Conservation (phyloP, 2,797 vertebrate species). For the Cyprinodon diabolis region DNA sequence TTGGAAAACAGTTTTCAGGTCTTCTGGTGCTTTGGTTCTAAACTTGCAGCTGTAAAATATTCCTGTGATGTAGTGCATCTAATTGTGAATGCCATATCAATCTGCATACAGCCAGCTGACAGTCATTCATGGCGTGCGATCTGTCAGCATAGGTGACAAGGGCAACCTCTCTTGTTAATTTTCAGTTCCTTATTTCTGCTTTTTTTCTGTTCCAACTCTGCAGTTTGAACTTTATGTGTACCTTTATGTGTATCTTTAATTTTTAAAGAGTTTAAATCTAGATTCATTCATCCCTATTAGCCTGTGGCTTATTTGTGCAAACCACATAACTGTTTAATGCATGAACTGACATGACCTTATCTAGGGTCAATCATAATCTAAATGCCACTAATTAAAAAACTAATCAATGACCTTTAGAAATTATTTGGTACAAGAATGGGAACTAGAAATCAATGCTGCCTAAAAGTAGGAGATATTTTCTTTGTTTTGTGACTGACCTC, state of each 20-base stretch:
- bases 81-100: not conserved
- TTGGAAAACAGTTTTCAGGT: not conserved
- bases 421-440: not conserved
- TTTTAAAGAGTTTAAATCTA: not conserved
- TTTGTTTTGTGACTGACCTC: not conserved
- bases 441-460: not conserved
- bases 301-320: not conserved
- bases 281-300: not conserved
- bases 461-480: not conserved
- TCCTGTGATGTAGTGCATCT: not conserved
- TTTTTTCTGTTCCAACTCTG: conserved; percentile 2
- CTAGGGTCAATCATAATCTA: not conserved
- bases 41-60: not conserved
- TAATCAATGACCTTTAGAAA: not conserved
- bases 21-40: not conserved
- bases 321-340: not conserved
- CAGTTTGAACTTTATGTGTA: not conserved
- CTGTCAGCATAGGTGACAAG: conserved; percentile 6
- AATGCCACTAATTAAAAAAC: not conserved
- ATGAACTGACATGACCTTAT: not conserved
- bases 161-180: not conserved
- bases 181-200: conserved; percentile 11
- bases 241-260: not conserved
- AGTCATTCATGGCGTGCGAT: not conserved
- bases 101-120: conserved; percentile 4